phyloP scores from a whole-genome alignment of 1,140 invertebrate species.

The Lysiphlebus fabarum region DNA sequence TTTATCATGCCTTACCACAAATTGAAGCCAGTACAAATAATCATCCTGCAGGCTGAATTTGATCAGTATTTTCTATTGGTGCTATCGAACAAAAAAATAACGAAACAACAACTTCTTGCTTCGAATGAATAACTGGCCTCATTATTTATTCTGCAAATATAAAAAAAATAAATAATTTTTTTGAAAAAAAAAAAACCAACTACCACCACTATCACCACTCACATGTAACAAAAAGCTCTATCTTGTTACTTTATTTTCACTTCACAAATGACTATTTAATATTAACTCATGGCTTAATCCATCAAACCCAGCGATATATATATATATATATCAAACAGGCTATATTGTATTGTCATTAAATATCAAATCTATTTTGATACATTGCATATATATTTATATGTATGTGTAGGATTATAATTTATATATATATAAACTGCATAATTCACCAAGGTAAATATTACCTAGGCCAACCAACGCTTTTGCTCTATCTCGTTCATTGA shows the following conservation, averaged over 20 bases:
- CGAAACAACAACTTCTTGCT: no score
- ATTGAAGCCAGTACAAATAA: neutral
- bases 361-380: no score
- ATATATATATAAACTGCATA: neutral
- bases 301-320: conserved; percentile 20
- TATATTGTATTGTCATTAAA: conserved; percentile 20
- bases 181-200: no score
- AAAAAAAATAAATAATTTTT: no score
- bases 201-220: neutral
- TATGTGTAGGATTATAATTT: no score
- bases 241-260: neutral
- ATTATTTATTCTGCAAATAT: neutral
- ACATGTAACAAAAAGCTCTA: neutral
- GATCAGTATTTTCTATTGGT: conserved; percentile 10
- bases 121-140: neutral
- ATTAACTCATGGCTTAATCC: conserved; percentile 37
- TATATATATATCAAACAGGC: conserved; percentile 3
- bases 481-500: conserved; percentile 8
- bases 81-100: neutral
- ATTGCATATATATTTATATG: no score
- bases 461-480: neutral
- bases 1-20: conserved; percentile 9
- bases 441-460: conserved; percentile 3
- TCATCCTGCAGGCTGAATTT: conserved; percentile 8
- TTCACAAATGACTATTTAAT: conserved; percentile 41